Percentiles rank a stretch among this genome's conserved stretches.
phyloP scores from a whole-genome alignment of 2,797 vertebrate species.

The Phataginus tetradactyla region DNA sequence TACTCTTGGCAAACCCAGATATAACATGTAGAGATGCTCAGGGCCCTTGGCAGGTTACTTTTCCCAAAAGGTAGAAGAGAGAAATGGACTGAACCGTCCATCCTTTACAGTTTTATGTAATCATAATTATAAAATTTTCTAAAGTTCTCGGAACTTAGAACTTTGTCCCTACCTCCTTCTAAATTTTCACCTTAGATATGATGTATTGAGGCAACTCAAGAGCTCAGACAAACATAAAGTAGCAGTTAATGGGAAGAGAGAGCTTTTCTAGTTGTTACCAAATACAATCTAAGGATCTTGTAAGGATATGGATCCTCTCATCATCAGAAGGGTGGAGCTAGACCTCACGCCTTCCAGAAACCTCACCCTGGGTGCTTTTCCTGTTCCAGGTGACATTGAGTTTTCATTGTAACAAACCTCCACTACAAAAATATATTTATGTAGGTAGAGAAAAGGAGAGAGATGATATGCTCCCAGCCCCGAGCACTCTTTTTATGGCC shows the following conservation, averaged over 20 bases:
- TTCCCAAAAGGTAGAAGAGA: background rate
- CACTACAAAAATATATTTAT: background rate
- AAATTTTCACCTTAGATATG: background rate
- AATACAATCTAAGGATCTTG: background rate
- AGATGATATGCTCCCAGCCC: background rate
- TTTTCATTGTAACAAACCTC: background rate
- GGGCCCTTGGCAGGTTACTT: background rate
- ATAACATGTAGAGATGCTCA: background rate
- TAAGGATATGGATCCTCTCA: background rate
- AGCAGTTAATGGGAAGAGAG: background rate
- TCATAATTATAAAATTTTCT: constrained; percentile 3
- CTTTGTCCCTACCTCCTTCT: background rate
- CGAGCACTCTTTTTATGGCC: background rate
- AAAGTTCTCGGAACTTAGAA: constrained; percentile 15
- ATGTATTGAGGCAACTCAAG: background rate
- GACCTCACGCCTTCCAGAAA: background rate
- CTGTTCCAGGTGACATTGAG: constrained; percentile 5
- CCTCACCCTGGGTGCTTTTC: background rate
- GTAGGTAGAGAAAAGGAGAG: background rate
- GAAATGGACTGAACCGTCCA: background rate
- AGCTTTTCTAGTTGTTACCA: background rate
- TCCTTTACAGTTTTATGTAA: background rate
- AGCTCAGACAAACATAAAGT: background rate
- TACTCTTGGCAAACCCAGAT: background rate
- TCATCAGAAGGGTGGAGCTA: background rate